Evolutionary conservation across 2,888 invertebrate species (phyloP).

Genomic region (Tribolium freemani): DNA sequence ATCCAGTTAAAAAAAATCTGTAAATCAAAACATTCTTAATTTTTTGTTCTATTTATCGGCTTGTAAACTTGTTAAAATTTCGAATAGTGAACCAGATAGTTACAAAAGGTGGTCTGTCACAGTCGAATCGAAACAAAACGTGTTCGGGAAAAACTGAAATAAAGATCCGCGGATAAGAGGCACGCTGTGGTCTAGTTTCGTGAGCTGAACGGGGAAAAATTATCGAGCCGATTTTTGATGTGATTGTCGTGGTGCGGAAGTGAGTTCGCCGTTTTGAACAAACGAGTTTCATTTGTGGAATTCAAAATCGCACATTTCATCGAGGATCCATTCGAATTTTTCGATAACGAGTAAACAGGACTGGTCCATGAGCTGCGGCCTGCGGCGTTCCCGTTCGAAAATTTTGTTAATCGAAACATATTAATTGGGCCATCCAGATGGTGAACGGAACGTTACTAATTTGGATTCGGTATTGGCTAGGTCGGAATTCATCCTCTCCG

Average conservation of each 20-base stretch:
- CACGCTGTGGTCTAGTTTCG: conserved; percentile 9
- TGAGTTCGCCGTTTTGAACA: neutral
- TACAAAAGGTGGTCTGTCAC: neutral
- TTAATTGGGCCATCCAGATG: neutral
- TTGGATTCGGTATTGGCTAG: neutral
- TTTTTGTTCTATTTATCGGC: too few relatives aligned
- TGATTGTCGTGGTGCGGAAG: neutral
- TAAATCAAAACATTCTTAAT: too few relatives aligned
- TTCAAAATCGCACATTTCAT: neutral
- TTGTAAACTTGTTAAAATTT: too few relatives aligned
- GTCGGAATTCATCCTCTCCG: neutral
- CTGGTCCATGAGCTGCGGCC: neutral
- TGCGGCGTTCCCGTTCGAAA: neutral
- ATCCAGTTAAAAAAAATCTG: too few relatives aligned
- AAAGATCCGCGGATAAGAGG: conserved; percentile 16
- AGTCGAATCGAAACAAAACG: neutral
- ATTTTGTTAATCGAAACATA: neutral
- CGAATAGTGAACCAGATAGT: too few relatives aligned
- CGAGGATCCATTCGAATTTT: neutral
- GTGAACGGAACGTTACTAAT: neutral
- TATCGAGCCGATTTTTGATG: neutral
- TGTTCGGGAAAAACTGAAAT: neutral
- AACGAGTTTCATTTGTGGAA: neutral
- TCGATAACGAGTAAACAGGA: neutral
- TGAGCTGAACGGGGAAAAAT: neutral